Base-by-base conservation (phyloP, 1,140 invertebrate genomes). In the Calliphora vicina region DNA sequence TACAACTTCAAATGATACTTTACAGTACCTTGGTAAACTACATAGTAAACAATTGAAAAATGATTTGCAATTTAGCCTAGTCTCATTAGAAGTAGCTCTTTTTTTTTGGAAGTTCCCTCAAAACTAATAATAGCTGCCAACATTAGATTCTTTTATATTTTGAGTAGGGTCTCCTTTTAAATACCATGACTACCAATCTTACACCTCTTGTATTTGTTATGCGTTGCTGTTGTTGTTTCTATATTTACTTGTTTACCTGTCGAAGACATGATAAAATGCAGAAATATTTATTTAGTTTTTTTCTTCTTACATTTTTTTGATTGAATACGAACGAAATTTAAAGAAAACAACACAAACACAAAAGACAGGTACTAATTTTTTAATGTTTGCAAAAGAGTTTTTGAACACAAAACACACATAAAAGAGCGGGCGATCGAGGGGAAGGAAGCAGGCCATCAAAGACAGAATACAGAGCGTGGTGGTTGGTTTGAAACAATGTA, bases 231-330 rank as follows among this genome's bases (percentile, higher is more conserved):
- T 73, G 26, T 72, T 72, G 23, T 26, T 25, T 27, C 12, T 25
- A 3, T 10, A 1, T 73, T 73, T 25, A 50, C 45, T 50, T 13
- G 45, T 50, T 74, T 74, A 74, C 72, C 72, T 74, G 72, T 74
- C 72, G 72, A 74, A 74, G 26, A 74, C 72, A 74, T 74, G 72
- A 74, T 74, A 74, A 74, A 74, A 74, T 74, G 72, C 27, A 74
- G 13, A 74, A 74, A 74, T 74, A 29, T 74, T 74, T 74, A 27
- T 25, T 27, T 72, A 26, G 10, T 25, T 25, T 27, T 27, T 72
- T 72, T 72, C 27, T 27, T 74, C 72, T 50, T 50, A 50, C 8
- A 4, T 74, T 74, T 26, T 13, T 27, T 35, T 50, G 45, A 50
- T 50, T 50, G 45, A 50, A 50, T 50, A 35, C 35, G 35, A 35